These are phyloP conservation scores for Hemicordylus capensis DNA, from an alignment of 2,113 vertebrate genomes.

Conservation along the genomic window DNA sequence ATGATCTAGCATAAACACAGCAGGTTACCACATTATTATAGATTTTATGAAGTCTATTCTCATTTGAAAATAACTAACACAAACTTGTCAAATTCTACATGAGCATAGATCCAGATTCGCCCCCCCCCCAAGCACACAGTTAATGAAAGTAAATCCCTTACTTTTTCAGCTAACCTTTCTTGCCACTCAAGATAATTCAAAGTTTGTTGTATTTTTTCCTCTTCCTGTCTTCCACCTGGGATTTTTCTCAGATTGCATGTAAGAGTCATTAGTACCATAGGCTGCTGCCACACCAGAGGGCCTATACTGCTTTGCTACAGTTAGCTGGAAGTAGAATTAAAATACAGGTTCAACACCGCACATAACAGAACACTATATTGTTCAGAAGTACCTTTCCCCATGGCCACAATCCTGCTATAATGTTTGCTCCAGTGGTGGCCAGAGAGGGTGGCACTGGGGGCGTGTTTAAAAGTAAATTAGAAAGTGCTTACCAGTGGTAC, in stretches of 20 bases:
- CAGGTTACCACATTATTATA: background rate
- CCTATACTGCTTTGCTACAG: too few relatives aligned
- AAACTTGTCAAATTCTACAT: slow-evolving; percentile 27
- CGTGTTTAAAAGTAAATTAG: too few relatives aligned
- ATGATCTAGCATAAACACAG: slow-evolving; percentile 12
- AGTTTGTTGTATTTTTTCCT: background rate
- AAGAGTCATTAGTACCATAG: background rate
- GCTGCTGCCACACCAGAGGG: too few relatives aligned
- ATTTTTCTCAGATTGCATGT: background rate
- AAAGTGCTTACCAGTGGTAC: too few relatives aligned
- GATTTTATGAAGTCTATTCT: background rate
- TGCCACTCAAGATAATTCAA: background rate
- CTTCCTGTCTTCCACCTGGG: background rate
- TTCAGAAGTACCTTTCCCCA: too few relatives aligned
- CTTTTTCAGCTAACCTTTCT: slow-evolving; percentile 7
- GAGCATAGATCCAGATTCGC: slow-evolving; percentile 12
- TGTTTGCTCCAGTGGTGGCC: too few relatives aligned
- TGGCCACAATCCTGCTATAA: too few relatives aligned
- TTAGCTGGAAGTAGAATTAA: too few relatives aligned
- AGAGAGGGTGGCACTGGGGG: too few relatives aligned
- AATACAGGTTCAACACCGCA: too few relatives aligned
- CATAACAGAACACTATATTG: too few relatives aligned
- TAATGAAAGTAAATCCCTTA: background rate
- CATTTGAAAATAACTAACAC: slow-evolving; percentile 28
- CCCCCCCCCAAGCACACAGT: background rate